Evolutionary conservation across 2,113 vertebrate species (phyloP).

Genomic region (Balaeniceps rex): DNA sequence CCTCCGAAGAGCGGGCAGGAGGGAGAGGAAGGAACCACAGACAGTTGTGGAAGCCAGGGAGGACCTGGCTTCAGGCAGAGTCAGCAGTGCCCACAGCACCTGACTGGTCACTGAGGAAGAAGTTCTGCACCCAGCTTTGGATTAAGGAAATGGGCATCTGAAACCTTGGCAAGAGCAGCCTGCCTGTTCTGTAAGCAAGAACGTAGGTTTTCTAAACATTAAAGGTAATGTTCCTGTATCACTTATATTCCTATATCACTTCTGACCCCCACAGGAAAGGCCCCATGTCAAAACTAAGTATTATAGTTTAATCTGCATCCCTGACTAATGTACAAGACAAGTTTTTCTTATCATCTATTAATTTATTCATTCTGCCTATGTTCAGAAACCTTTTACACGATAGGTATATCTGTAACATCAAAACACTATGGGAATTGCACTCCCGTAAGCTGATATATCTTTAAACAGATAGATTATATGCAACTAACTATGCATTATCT

Average conservation of each 20-base stretch:
- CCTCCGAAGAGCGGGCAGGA: accelerated
- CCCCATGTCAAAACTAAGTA: background rate
- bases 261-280: background rate
- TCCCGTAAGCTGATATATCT: background rate
- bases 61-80: background rate
- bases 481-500: background rate
- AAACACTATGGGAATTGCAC: background rate
- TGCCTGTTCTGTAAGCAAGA: background rate
- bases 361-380: background rate
- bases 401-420: background rate
- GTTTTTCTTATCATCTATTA: background rate
- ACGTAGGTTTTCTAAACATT: background rate
- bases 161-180: background rate
- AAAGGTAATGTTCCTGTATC: background rate
- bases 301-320: background rate
- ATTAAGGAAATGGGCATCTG: background rate
- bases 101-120: background rate
- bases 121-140: background rate
- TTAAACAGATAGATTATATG: background rate
- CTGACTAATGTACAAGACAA: background rate
- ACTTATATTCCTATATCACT: no score
- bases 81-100: background rate
- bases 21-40: background rate
- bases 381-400: background rate
- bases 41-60: background rate